These are phyloP conservation scores for Arenicola marina DNA, from an alignment of 2,888 invertebrate genomes.

Conservation along the genomic window DNA sequence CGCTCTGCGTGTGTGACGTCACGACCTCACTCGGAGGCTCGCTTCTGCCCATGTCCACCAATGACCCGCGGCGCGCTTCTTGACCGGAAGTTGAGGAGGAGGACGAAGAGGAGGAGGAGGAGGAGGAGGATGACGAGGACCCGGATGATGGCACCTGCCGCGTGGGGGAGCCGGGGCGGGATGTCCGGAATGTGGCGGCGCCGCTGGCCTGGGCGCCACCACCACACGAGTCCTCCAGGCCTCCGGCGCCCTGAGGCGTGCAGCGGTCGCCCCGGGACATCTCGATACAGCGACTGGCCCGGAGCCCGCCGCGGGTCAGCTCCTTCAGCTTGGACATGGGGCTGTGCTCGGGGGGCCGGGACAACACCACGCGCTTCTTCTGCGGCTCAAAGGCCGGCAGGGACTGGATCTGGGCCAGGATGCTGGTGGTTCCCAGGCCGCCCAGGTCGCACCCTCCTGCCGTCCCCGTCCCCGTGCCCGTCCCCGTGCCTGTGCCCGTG, in stretches of 20 bases:
- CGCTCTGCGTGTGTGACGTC: constrained; percentile 37
- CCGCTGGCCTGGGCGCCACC: too few species aligned
- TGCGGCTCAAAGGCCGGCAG: constrained; percentile 21
- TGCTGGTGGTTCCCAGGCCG: not conserved
- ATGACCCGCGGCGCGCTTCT: not conserved
- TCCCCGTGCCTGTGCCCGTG: not conserved
- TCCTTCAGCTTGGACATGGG: constrained; percentile 2
- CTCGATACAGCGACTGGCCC: constrained; percentile 5
- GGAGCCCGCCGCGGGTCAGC: not conserved
- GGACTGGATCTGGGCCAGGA: constrained; percentile 3
- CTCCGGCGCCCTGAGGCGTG: not conserved
- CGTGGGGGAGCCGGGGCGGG: not conserved
- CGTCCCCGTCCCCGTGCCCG: not conserved
- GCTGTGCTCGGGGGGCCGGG: constrained; percentile 10
- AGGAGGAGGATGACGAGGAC: not conserved
- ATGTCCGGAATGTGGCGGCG: too few species aligned
- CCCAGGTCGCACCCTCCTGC: not conserved
- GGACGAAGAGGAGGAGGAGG: not conserved
- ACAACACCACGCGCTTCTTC: constrained; percentile 18
- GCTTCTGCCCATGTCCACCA: not conserved
- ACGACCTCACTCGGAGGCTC: not conserved
- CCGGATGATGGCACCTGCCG: not conserved
- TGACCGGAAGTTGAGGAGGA: not conserved
- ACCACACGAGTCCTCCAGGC: not conserved
- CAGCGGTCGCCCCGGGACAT: constrained; percentile 2